Conservation (phyloP, 1,140 invertebrate genomes). For the Hirudo medicinalis region DNA sequence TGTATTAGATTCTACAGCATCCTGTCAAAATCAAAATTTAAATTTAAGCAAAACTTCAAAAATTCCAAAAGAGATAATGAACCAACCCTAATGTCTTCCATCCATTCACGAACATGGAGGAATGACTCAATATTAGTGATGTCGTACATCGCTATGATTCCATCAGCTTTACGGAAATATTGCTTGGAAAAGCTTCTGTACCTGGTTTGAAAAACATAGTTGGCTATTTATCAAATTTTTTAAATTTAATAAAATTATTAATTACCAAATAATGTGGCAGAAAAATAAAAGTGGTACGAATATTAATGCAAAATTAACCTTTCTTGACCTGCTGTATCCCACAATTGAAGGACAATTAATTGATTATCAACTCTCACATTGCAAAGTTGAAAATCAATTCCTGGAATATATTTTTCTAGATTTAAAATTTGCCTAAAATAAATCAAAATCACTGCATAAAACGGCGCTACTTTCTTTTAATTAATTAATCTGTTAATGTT, state of each 20-base stretch:
- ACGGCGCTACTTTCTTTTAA: neutral
- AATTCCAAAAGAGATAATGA: neutral
- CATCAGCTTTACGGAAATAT: constrained; percentile 57
- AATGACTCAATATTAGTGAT: constrained; percentile 53
- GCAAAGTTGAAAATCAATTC: constrained; percentile 51
- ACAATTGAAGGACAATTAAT: constrained; percentile 46
- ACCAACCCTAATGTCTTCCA: constrained; percentile 47
- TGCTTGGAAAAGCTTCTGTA: constrained; percentile 56
- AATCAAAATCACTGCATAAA: neutral
- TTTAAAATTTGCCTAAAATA: neutral
- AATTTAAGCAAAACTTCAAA: neutral
- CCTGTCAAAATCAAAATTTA: neutral
- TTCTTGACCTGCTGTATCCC: constrained; percentile 52
- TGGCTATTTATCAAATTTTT: no score
- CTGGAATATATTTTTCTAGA: constrained; percentile 27
- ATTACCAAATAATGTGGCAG: no score
- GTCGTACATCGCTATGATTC: constrained; percentile 55
- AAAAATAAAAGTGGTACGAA: no score
- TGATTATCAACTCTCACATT: constrained; percentile 41
- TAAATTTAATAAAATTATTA: no score
- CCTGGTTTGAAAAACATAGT: constrained; percentile 31
- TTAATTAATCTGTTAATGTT: no score
- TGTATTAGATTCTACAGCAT: neutral
- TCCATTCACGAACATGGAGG: constrained; percentile 53
- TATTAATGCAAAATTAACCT: constrained; percentile 30